These are phyloP conservation scores for Latheticus oryzae DNA, from an alignment of 2,888 invertebrate species.

Conservation along the genomic window DNA sequence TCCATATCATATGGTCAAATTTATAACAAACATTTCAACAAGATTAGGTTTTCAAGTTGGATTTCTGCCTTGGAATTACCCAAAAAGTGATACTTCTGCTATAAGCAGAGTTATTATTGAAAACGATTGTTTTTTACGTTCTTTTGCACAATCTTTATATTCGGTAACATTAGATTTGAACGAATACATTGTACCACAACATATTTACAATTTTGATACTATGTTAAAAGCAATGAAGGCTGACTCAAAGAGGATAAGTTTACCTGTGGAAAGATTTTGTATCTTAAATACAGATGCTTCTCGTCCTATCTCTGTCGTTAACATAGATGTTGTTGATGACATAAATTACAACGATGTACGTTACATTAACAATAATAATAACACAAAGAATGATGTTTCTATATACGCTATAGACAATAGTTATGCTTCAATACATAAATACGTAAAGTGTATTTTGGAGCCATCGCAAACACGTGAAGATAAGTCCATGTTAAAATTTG, in stretches of 20 bases:
- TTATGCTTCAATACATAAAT: conserved; percentile 59
- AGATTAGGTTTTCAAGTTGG: conserved; percentile 66
- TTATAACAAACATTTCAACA: conserved; percentile 62
- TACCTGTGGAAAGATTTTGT: conserved; percentile 62
- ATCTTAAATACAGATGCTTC: conserved; percentile 52
- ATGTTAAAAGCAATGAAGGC: conserved; percentile 69
- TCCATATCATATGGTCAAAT: conserved; percentile 63
- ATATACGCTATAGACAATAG: conserved; percentile 53
- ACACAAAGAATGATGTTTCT: conserved; percentile 49
- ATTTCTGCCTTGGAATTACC: conserved; percentile 76
- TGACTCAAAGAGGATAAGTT: conserved; percentile 50
- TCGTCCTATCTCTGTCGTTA: conserved; percentile 60
- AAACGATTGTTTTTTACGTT: conserved; percentile 75
- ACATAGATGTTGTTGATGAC: conserved; percentile 57
- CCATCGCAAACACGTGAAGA: conserved; percentile 55
- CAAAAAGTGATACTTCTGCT: conserved; percentile 66
- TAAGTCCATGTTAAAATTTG: conserved; percentile 58
- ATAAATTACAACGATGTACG: conserved; percentile 53
- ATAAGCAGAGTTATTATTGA: conserved; percentile 68
- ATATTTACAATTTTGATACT: conserved; percentile 69
- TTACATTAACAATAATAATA: conserved; percentile 54
- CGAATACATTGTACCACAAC: conserved; percentile 74
- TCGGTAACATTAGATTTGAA: conserved; percentile 72
- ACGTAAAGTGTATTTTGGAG: conserved; percentile 56
- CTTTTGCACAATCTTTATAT: conserved; percentile 66